A percentile compares a stretch with the other conserved stretches of the same genome.
Evolutionary conservation across 2,113 vertebrate genomes (phyloP).

Genomic region (Gymnarchus niloticus): DNA sequence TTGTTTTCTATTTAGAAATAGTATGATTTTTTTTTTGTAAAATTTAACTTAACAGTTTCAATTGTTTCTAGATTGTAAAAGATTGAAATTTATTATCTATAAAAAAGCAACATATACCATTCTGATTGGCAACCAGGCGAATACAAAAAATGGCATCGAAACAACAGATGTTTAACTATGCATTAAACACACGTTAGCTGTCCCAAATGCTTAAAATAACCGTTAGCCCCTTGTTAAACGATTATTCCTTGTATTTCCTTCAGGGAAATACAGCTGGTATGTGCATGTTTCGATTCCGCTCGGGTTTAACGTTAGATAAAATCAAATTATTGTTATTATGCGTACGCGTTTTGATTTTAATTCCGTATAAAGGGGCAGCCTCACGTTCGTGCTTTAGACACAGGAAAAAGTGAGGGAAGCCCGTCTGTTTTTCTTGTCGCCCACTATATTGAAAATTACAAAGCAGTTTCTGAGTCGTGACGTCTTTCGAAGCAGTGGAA

Average conservation of each 20-base stretch:
- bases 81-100: not conserved
- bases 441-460: conserved; percentile 43
- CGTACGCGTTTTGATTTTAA: not conserved
- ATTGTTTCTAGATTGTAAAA: too few species aligned
- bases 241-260: too few species aligned
- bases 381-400: not conserved
- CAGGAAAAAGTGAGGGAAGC: conserved; percentile 26
- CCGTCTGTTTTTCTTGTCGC: conserved; percentile 12
- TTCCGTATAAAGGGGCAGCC: not conserved
- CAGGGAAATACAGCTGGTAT: not conserved
- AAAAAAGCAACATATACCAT: not conserved
- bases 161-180: not conserved
- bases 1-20: not conserved
- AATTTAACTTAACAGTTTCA: too few species aligned
- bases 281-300: not conserved
- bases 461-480: conserved; percentile 37
- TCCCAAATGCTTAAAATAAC: not conserved
- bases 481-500: conserved; percentile 44
- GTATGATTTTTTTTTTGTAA: not conserved
- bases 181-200: not conserved
- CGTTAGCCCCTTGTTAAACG: too few species aligned
- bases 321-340: not conserved
- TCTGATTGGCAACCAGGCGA: not conserved
- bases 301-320: not conserved
- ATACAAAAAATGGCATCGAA: not conserved